Evolutionary conservation across 1,140 invertebrate species (phyloP).

Genomic region (Colletes gigas): DNA sequence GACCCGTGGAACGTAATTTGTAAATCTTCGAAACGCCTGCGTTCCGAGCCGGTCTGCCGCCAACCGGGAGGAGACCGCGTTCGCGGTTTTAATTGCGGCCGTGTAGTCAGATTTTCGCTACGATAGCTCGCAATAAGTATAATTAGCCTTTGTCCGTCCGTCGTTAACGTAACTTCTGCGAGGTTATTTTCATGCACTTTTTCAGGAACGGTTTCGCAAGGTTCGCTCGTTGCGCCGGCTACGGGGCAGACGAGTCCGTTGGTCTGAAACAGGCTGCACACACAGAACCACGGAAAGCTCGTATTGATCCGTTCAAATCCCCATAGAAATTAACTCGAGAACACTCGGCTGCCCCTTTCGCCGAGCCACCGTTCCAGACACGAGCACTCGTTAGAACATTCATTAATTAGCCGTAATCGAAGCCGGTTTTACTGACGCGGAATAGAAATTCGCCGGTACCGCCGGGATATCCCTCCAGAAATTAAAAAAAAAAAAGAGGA

Average conservation of each 20-base stretch:
- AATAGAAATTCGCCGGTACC: constrained; percentile 53
- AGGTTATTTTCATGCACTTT: neutral
- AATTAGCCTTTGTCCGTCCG: neutral
- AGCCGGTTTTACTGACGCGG: constrained; percentile 54
- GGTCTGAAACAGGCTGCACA: constrained; percentile 16
- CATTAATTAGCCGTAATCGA: constrained; percentile 66
- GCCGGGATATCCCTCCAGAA: constrained; percentile 44
- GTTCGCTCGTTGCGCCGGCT: neutral
- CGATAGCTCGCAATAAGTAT: constrained; percentile 18
- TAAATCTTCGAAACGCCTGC: neutral
- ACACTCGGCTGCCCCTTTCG: constrained; percentile 62
- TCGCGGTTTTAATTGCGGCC: neutral
- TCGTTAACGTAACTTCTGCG: neutral
- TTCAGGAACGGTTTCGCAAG: neutral
- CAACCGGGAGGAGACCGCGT: neutral
- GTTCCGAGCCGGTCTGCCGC: too few relatives aligned
- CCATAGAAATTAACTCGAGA: constrained; percentile 67
- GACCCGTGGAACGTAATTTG: neutral
- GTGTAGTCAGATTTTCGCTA: constrained; percentile 1
- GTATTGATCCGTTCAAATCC: constrained; percentile 63
- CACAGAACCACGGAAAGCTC: constrained; percentile 36
- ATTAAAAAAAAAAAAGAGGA: constrained; percentile 3
- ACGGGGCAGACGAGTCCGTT: constrained; percentile 9
- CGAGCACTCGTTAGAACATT: constrained; percentile 61
- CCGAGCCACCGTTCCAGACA: constrained; percentile 45